Evolutionary conservation across 2,113 vertebrate genomes (phyloP).

Genomic region (Poeciliopsis prolifica): DNA sequence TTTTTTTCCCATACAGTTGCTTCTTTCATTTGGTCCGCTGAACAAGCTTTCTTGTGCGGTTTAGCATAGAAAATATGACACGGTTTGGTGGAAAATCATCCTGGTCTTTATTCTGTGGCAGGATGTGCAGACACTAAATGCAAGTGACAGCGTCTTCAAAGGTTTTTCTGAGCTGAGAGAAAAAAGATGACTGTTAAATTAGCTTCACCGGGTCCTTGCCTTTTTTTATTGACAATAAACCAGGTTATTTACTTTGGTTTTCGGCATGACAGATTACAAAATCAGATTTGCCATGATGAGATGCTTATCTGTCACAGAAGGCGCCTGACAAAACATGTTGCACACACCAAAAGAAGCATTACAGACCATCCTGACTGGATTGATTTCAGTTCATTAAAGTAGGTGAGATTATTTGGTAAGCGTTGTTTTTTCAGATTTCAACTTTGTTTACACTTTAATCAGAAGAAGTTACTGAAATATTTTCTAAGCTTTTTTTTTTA

Average conservation of each 20-base stretch:
- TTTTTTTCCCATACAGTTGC: constrained; percentile 26
- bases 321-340: neutral
- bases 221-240: constrained; percentile 2
- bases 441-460: neutral
- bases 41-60: constrained; percentile 24
- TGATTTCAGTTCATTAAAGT: neutral
- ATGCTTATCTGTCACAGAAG: constrained; percentile 2
- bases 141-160: constrained; percentile 12
- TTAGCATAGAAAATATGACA: constrained; percentile 23
- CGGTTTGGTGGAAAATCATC: constrained; percentile 16
- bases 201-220: neutral
- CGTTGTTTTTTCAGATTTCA: neutral
- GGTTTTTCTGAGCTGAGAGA: constrained; percentile 5
- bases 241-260: neutral
- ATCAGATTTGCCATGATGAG: neutral
- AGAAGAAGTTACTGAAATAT: neutral
- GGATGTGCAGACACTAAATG: neutral
- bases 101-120: constrained; percentile 23
- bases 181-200: neutral
- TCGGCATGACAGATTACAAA: neutral
- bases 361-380: neutral
- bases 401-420: neutral
- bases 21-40: constrained; percentile 19
- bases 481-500: neutral
- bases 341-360: neutral